These are phyloP conservation scores for Rhabdomys pumilio DNA, from an alignment of 2,797 vertebrate species.

Conservation along the genomic window DNA sequence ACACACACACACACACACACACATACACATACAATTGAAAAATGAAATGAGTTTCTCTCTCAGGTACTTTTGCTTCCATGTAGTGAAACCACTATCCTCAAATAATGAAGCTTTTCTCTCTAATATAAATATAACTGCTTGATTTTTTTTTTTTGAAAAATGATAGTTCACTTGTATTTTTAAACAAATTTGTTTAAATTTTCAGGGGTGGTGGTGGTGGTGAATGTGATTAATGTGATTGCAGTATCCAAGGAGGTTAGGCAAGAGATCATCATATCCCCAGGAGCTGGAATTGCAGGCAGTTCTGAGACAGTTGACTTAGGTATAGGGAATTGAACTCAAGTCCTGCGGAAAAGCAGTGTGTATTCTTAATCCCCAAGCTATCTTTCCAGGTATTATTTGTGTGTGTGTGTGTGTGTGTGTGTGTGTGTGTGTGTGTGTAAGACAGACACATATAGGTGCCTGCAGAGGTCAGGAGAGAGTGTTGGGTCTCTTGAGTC, in stretches of 20 bases:
- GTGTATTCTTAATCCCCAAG: not conserved
- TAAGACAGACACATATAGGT: not conserved
- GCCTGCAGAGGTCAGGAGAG: not conserved
- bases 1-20: not conserved
- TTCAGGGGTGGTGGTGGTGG: not conserved
- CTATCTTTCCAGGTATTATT: not conserved
- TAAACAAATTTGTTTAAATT: not conserved
- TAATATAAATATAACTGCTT: slow-evolving; percentile 38
- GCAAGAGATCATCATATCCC: not conserved
- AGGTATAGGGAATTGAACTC: not conserved
- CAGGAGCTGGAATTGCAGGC: not conserved
- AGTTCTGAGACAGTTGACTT: not conserved
- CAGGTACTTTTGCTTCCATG: not conserved
- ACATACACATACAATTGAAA: not conserved
- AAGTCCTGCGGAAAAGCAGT: not conserved
- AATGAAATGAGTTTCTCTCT: not conserved
- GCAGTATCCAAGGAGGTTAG: not conserved
- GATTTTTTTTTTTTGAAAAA: slow-evolving; percentile 55
- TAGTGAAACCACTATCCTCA: slow-evolving; percentile 43
- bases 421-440: not conserved
- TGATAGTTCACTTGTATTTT: not conserved
- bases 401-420: not conserved
- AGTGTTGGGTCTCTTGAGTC: not conserved
- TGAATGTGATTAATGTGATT: not conserved
- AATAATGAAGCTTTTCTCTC: slow-evolving; percentile 26